These are phyloP conservation scores for Salvelinus sp. DNA, from an alignment of 2,113 vertebrate genomes.

Conservation along the genomic window DNA sequence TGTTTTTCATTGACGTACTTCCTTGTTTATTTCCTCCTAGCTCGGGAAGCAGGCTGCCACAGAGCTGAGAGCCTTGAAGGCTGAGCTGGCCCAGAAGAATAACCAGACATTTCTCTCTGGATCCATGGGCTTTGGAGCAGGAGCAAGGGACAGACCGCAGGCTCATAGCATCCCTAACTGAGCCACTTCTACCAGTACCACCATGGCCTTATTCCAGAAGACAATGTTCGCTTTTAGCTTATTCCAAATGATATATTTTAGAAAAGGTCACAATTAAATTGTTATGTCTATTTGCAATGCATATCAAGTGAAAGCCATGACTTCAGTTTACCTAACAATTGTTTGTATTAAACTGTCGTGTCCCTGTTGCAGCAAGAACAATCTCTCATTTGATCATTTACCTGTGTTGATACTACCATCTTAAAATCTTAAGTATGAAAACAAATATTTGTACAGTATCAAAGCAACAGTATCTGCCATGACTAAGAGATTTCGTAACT, in stretches of 20 bases:
- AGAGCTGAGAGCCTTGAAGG: conserved; percentile 81
- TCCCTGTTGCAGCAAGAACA: background rate
- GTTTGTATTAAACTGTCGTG: background rate
- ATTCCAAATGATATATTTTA: background rate
- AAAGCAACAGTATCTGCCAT: background rate
- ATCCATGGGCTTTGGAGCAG: conserved; percentile 29
- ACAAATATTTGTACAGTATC: background rate
- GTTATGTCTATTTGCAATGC: too few species aligned
- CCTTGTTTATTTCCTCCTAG: conserved; percentile 63
- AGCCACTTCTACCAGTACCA: background rate
- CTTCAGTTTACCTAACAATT: too few species aligned
- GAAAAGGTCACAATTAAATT: too few species aligned
- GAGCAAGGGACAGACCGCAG: conserved; percentile 1
- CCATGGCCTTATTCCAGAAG: background rate
- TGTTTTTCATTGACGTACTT: background rate
- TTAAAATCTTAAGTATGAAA: background rate
- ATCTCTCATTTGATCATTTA: background rate
- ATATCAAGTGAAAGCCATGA: too few species aligned
- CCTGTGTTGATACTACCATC: background rate
- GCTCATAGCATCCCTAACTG: conserved; percentile 22
- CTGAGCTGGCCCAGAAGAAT: conserved; percentile 86
- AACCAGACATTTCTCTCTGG: conserved; percentile 65
- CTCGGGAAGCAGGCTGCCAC: conserved; percentile 85
- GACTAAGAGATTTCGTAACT: background rate
- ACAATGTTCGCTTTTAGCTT: background rate